These are phyloP conservation scores for Conopomorpha cramerella DNA, from an alignment of 1,140 invertebrate species.

Conservation along the genomic window DNA sequence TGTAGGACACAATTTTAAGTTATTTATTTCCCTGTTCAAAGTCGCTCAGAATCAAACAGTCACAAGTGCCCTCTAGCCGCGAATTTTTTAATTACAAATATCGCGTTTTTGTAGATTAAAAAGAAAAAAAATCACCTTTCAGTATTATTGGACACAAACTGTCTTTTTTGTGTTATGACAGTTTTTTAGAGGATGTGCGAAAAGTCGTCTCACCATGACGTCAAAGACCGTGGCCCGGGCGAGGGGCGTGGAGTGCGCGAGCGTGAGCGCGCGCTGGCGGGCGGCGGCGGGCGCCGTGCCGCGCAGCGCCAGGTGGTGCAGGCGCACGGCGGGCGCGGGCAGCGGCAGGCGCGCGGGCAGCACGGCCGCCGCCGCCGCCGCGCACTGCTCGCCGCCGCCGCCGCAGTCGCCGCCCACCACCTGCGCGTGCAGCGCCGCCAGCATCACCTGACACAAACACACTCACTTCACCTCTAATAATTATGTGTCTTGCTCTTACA, in stretches of 20 bases:
- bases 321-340: conserved; percentile 81
- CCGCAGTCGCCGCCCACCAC: conserved; percentile 86
- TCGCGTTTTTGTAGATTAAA: too few species aligned
- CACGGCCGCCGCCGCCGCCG: conserved; percentile 77
- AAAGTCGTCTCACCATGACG: conserved; percentile 83
- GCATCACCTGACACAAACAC: conserved; percentile 92
- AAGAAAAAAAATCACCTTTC: too few species aligned
- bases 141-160: too few species aligned
- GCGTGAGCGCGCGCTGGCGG: conserved; percentile 91
- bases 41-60: too few species aligned
- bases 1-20: too few species aligned
- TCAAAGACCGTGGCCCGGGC: conserved; percentile 93
- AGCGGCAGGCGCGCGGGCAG: conserved; percentile 78
- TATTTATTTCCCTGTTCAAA: too few species aligned
- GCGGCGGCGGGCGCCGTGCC: conserved; percentile 85
- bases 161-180: too few species aligned
- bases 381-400: conserved; percentile 72
- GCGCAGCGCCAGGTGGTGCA: conserved; percentile 85
- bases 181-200: too few species aligned
- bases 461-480: too few species aligned
- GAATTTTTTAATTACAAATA: too few species aligned
- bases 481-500: too few species aligned
- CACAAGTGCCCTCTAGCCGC: too few species aligned
- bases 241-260: conserved; percentile 91
- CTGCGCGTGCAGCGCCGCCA: conserved; percentile 92